Percentiles rank a stretch among this genome's conserved stretches.
phyloP scores from a whole-genome alignment of 2,113 vertebrate species.

The Heterotilapia buettikoferi region DNA sequence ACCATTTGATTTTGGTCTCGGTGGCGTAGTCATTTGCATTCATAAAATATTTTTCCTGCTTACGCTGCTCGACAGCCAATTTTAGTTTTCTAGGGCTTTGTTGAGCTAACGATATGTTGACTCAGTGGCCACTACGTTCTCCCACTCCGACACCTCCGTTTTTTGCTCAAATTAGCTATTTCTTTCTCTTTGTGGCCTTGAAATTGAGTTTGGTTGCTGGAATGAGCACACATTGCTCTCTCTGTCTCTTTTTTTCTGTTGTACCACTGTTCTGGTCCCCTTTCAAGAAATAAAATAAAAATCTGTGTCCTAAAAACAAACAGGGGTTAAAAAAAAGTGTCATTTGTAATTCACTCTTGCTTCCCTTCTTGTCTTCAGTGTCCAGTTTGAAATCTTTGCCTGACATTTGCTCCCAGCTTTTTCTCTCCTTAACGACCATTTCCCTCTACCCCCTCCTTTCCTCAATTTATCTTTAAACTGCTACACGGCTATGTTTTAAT shows the following conservation, averaged over 20 bases:
- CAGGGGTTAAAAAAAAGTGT: background rate
- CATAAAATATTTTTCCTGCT: slow-evolving; percentile 20
- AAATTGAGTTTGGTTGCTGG: background rate
- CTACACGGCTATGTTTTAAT: slow-evolving; percentile 34
- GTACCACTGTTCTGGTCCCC: background rate
- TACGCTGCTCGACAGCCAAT: background rate
- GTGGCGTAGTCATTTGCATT: slow-evolving; percentile 32
- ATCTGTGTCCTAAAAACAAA: background rate
- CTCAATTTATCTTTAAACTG: background rate
- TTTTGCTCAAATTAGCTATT: slow-evolving; percentile 8
- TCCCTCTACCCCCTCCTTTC: background rate
- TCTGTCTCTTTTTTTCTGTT: background rate
- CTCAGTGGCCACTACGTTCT: background rate
- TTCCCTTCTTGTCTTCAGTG: background rate
- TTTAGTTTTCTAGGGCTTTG: background rate
- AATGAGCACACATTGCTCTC: background rate
- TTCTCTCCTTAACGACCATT: background rate
- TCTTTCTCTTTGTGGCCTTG: background rate
- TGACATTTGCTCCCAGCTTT: background rate
- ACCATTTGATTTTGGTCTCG: slow-evolving; percentile 36
- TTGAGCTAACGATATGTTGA: slow-evolving; percentile 30
- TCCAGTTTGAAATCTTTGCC: slow-evolving; percentile 12
- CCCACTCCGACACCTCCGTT: background rate
- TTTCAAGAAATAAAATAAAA: background rate
- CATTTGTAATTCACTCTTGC: background rate